Evolutionary conservation across 1,140 invertebrate species (phyloP).

Genomic region (Neodiprion fabricii): DNA sequence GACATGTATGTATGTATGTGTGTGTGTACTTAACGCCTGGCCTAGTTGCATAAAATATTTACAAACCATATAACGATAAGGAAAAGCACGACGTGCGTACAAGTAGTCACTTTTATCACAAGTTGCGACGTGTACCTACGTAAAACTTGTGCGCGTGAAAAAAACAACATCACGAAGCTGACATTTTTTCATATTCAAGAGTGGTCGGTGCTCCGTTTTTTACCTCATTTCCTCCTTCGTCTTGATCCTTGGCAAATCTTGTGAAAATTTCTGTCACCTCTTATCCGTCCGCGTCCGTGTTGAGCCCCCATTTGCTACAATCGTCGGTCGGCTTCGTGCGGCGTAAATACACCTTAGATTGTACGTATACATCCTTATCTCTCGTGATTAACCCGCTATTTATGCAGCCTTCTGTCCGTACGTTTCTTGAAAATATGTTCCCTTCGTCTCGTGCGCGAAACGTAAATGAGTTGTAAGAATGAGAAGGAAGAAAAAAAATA

Average conservation of each 20-base stretch:
- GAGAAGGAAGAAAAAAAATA: too few species aligned
- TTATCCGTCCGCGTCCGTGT: slow-evolving; percentile 31
- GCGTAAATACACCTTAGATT: too few species aligned
- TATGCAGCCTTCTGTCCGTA: slow-evolving; percentile 8
- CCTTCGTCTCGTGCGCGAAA: too few species aligned
- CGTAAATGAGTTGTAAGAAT: too few species aligned
- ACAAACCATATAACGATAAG: neutral
- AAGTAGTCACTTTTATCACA: too few species aligned
- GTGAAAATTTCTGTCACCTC: neutral
- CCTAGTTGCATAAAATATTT: neutral
- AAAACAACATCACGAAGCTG: too few species aligned
- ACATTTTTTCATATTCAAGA: too few species aligned
- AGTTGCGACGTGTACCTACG: too few species aligned
- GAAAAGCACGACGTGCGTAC: neutral
- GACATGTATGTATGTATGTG: neutral
- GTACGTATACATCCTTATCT: neutral
- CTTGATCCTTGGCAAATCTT: too few species aligned
- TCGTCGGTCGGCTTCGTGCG: neutral
- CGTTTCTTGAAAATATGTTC: neutral
- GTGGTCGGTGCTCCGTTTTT: too few species aligned
- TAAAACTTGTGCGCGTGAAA: neutral
- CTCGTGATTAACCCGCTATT: slow-evolving; percentile 39
- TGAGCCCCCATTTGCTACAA: slow-evolving; percentile 33
- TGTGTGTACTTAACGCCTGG: neutral
- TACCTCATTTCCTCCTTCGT: too few species aligned